phyloP scores from a whole-genome alignment of 2,888 invertebrate species.

The Patella depressa region DNA sequence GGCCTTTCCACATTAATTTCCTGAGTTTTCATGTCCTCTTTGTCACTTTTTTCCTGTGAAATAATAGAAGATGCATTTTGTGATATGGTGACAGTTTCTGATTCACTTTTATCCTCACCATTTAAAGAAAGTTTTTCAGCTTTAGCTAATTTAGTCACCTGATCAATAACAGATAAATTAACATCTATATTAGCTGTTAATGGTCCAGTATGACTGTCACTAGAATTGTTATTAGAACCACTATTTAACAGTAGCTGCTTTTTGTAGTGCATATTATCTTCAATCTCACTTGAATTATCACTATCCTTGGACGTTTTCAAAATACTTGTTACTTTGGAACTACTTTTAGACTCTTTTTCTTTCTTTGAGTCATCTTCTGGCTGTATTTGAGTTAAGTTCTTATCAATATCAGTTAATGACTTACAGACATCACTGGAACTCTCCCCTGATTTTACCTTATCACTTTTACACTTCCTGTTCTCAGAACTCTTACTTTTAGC shows the following conservation, averaged over 20 bases:
- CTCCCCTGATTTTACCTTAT: slow-evolving; percentile 13
- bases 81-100: slow-evolving; percentile 20
- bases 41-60: slow-evolving; percentile 23
- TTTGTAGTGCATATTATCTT: slow-evolving; percentile 67
- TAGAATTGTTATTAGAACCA: slow-evolving; percentile 35
- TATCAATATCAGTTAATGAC: background rate
- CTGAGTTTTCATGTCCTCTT: slow-evolving; percentile 25
- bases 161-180: slow-evolving; percentile 64
- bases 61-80: slow-evolving; percentile 17
- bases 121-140: slow-evolving; percentile 49
- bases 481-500: slow-evolving; percentile 21
- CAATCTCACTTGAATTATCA: slow-evolving; percentile 30
- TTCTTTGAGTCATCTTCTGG: background rate
- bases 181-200: slow-evolving; percentile 57
- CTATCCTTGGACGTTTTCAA: background rate
- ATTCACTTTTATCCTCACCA: slow-evolving; percentile 45
- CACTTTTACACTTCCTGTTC: slow-evolving; percentile 25
- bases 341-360: background rate
- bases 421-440: slow-evolving; percentile 3
- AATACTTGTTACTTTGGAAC: background rate
- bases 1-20: slow-evolving; percentile 23
- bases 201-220: slow-evolving; percentile 11
- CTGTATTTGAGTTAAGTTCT: background rate
- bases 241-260: slow-evolving; percentile 60
- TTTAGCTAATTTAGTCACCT: slow-evolving; percentile 57